Conservation (phyloP, 1,140 invertebrate species). For the Homarus americanus region DNA sequence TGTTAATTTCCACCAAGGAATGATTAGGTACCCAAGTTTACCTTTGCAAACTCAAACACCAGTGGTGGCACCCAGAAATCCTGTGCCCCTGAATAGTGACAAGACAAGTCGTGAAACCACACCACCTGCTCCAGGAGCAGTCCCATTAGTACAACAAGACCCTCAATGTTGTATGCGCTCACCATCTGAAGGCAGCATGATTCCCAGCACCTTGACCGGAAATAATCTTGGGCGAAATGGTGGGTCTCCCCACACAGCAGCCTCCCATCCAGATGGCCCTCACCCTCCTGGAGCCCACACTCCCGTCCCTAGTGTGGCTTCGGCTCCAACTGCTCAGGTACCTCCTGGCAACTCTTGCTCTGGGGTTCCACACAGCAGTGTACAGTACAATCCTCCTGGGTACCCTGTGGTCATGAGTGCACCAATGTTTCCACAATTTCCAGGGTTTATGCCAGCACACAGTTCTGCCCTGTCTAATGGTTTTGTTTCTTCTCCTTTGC, state of each 20-base stretch:
- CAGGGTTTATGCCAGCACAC: slow-evolving; percentile 59
- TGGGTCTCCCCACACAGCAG: slow-evolving; percentile 52
- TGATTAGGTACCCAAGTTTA: slow-evolving; percentile 55
- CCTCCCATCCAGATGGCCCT: slow-evolving; percentile 53
- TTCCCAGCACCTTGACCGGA: slow-evolving; percentile 43
- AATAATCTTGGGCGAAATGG: slow-evolving; percentile 59
- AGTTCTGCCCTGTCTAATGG: slow-evolving; percentile 57
- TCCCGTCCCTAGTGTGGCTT: slow-evolving; percentile 55
- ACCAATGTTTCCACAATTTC: slow-evolving; percentile 54
- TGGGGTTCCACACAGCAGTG: slow-evolving; percentile 53
- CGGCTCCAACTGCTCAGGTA: slow-evolving; percentile 46
- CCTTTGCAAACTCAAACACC: slow-evolving; percentile 47
- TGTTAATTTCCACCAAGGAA: slow-evolving; percentile 44
- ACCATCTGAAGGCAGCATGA: slow-evolving; percentile 32
- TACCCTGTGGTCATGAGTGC: slow-evolving; percentile 59
- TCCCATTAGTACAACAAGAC: slow-evolving; percentile 52
- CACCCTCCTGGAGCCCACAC: slow-evolving; percentile 47
- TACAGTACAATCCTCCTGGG: slow-evolving; percentile 60
- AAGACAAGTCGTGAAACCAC: slow-evolving; percentile 65
- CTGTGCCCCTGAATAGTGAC: slow-evolving; percentile 50
- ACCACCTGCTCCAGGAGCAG: slow-evolving; percentile 53
- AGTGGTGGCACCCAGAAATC: slow-evolving; percentile 48
- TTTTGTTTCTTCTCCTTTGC: slow-evolving; percentile 54
- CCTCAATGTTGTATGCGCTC: slow-evolving; percentile 53
- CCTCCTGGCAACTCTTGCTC: slow-evolving; percentile 46